Evolutionary conservation across 2,888 invertebrate genomes (phyloP).

Genomic region (Seira musarum): DNA sequence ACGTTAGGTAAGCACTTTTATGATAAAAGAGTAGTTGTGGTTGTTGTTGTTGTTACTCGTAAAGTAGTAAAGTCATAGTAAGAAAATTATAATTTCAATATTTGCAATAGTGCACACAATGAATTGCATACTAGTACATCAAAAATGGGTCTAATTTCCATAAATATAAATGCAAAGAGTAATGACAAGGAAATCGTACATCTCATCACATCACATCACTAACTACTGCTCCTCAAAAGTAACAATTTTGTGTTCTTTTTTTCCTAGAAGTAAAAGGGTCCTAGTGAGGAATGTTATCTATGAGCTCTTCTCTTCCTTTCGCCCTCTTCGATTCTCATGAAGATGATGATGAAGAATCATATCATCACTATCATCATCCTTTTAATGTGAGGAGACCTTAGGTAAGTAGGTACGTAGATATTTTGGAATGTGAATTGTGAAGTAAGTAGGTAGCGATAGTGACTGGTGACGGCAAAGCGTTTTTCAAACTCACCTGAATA

Average conservation of each 20-base stretch:
- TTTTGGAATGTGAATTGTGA: not conserved
- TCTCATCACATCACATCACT: not conserved
- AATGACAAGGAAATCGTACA: not conserved
- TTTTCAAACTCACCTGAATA: not conserved
- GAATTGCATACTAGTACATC: no score
- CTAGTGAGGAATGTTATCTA: not conserved
- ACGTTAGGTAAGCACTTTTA: no score
- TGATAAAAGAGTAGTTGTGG: no score
- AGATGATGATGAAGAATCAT: not conserved
- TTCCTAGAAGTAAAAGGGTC: not conserved
- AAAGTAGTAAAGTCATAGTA: no score
- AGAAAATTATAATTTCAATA: no score
- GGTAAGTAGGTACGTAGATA: not conserved
- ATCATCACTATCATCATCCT: not conserved
- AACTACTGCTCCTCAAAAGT: not conserved
- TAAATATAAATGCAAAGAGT: not conserved
- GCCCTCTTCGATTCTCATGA: not conserved
- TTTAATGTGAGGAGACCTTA: no score
- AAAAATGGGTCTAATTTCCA: conserved; percentile 1
- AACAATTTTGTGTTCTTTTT: no score
- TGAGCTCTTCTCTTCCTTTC: not conserved
- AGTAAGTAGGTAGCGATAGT: not conserved
- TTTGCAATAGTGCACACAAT: no score
- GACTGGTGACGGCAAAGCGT: not conserved
- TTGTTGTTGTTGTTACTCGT: no score